Conservation (phyloP, 2,888 invertebrate genomes). For the Eupithecia exiguata region DNA sequence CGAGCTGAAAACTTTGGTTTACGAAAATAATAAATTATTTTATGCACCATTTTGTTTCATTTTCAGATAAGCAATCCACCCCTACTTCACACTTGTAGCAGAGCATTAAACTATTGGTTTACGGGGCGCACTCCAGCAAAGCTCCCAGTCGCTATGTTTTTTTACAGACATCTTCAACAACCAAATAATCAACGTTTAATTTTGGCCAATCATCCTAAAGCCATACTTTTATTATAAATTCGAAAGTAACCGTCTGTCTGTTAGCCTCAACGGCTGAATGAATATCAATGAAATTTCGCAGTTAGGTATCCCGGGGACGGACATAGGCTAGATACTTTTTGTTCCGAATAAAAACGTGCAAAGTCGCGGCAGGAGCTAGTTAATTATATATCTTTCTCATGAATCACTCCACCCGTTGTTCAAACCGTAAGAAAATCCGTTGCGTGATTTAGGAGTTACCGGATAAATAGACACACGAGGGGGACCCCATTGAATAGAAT, state of each 20-base stretch:
- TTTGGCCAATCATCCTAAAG: neutral
- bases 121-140: too few species aligned
- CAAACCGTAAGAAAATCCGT: neutral
- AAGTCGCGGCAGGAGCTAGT: too few species aligned
- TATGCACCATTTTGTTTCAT: neutral
- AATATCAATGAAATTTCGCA: too few species aligned
- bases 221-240: neutral
- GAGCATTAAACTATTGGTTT: neutral
- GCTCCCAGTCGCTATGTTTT: neutral
- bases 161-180: neutral
- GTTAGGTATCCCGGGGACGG: too few species aligned
- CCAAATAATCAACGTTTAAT: neutral
- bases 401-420: neutral
- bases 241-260: too few species aligned
- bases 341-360: too few species aligned
- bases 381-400: neutral
- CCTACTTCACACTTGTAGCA: neutral
- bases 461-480: neutral
- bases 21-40: neutral
- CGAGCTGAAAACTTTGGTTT: too few species aligned
- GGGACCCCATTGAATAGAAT: too few species aligned
- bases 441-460: neutral
- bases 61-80: neutral
- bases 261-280: too few species aligned
- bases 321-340: too few species aligned